Conservation (phyloP, 2,888 invertebrate species). For the Nysson spinosus region DNA sequence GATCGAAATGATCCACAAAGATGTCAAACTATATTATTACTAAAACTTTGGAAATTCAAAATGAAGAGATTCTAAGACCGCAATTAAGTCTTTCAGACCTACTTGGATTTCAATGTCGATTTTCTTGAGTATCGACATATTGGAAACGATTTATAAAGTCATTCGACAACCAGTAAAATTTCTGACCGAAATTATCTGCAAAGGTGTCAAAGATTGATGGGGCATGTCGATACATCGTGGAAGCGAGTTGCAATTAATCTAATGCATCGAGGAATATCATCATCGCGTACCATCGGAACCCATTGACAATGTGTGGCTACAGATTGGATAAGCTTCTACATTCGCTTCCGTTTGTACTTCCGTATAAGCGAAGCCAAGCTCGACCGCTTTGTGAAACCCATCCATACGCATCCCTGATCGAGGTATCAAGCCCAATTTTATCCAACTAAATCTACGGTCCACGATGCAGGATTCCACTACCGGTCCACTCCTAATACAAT, state of each 20-base stretch:
- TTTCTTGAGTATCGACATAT: too few relatives aligned
- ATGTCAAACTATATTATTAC: too few relatives aligned
- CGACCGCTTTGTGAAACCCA: conserved; percentile 32
- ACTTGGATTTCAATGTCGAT: too few relatives aligned
- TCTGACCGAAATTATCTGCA: conserved; percentile 36
- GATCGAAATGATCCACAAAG: too few relatives aligned
- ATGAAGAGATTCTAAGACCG: too few relatives aligned
- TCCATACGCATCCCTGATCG: conserved; percentile 35
- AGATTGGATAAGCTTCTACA: conserved; percentile 17
- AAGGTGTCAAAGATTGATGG: conserved; percentile 37
- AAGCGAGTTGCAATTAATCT: conserved; percentile 51
- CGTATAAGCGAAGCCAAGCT: conserved; percentile 6
- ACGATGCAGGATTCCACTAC: neutral
- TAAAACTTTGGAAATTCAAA: too few relatives aligned
- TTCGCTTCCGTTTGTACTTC: conserved; percentile 19
- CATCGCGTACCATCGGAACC: conserved; percentile 20
- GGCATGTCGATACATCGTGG: neutral
- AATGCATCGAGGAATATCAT: conserved; percentile 41
- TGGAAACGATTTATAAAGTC: conserved; percentile 29
- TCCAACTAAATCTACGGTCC: conserved; percentile 14
- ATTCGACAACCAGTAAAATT: conserved; percentile 15
- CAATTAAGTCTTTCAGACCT: too few relatives aligned
- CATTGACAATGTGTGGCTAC: conserved; percentile 25
- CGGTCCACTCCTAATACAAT: too few relatives aligned
- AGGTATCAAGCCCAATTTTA: conserved; percentile 35